Evolutionary conservation across 1,140 invertebrate species (phyloP).

Genomic region (Caenorhabditis latens): DNA sequence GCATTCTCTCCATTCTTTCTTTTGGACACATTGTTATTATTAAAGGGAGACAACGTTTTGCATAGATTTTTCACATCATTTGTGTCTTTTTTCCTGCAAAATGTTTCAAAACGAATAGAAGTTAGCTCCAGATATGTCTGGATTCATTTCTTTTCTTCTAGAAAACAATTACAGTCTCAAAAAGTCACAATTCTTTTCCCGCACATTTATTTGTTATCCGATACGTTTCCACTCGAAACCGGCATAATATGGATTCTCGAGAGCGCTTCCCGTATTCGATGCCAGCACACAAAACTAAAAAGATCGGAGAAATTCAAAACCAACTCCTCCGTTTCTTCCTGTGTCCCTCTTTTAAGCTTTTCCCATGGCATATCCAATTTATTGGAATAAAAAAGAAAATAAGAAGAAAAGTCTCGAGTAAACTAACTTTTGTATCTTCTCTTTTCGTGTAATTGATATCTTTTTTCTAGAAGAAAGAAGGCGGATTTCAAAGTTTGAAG

Average conservation of each 20-base stretch:
- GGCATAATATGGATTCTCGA: conserved; percentile 24
- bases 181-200: background rate
- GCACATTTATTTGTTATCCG: background rate
- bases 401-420: too few species aligned
- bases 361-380: conserved; percentile 30
- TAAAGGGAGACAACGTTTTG: too few species aligned
- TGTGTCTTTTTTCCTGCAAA: too few species aligned
- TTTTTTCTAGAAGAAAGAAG: too few species aligned
- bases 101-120: too few species aligned
- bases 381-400: too few species aligned
- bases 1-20: background rate
- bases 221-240: background rate
- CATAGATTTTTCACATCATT: too few species aligned
- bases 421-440: conserved; percentile 1
- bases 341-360: background rate
- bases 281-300: background rate
- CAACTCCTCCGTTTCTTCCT: background rate
- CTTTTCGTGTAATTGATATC: background rate
- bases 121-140: too few species aligned
- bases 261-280: background rate
- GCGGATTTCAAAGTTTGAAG: too few species aligned
- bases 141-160: background rate
- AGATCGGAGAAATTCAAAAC: background rate
- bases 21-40: too few species aligned
- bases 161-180: background rate